These are phyloP conservation scores for Muntiacus reevesi DNA, from an alignment of 2,113 vertebrate genomes.

Conservation along the genomic window DNA sequence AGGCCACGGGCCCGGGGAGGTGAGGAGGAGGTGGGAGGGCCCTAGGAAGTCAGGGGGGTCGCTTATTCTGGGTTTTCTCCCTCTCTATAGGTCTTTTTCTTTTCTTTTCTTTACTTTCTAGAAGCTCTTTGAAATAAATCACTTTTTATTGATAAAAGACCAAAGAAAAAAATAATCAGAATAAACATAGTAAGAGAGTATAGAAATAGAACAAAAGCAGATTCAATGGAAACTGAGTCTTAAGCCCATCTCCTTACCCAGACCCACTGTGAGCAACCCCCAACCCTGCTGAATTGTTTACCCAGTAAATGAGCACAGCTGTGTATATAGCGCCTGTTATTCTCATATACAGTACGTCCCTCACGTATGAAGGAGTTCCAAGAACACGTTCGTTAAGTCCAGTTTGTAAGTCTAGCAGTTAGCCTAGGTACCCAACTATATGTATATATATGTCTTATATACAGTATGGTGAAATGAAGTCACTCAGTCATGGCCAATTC, in stretches of 20 bases:
- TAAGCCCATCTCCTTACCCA: background rate
- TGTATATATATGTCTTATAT: background rate
- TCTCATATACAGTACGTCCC: background rate
- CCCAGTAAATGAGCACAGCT: rapidly evolving
- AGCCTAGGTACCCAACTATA: background rate
- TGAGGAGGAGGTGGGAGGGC: background rate
- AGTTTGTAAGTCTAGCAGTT: background rate
- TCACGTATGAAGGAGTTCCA: background rate
- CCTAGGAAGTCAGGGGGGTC: background rate
- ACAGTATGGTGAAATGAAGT: background rate
- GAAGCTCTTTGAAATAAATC: background rate
- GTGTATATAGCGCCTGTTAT: rapidly evolving
- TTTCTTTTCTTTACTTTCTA: background rate
- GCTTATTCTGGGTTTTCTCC: background rate
- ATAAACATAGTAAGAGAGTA: background rate
- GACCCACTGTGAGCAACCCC: background rate
- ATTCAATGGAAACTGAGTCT: background rate
- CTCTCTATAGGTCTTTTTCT: background rate
- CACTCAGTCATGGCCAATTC: rapidly evolving
- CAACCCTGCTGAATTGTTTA: background rate
- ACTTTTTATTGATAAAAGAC: background rate
- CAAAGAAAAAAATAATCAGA: background rate
- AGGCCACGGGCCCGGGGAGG: rapidly evolving
- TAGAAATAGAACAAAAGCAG: background rate
- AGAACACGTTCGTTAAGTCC: background rate